Conservation (phyloP, 2,888 invertebrate genomes). For the Cryptocheilus praepositus region DNA sequence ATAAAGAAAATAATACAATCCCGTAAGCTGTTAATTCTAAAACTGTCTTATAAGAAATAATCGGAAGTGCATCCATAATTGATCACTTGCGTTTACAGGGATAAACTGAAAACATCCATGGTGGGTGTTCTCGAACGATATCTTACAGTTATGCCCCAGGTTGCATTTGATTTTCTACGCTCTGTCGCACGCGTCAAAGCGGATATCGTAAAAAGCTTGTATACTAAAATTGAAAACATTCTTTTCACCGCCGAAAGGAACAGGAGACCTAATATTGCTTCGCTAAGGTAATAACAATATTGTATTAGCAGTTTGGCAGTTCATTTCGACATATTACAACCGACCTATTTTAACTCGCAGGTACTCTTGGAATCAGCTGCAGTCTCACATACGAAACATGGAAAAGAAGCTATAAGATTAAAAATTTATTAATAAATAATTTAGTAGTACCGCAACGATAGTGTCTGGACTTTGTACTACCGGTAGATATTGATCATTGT, state of each 20-base stretch:
- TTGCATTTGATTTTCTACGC: slow-evolving; percentile 62
- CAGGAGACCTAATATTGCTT: slow-evolving; percentile 56
- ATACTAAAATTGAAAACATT: slow-evolving; percentile 56
- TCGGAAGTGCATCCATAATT: slow-evolving; percentile 8
- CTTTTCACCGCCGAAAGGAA: slow-evolving; percentile 60
- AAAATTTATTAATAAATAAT: slow-evolving; percentile 49
- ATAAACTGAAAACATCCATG: slow-evolving; percentile 55
- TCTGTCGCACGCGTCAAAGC: slow-evolving; percentile 47
- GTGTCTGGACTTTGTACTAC: slow-evolving; percentile 29
- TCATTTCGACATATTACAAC: slow-evolving; percentile 9
- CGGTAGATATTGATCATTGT: slow-evolving; percentile 18
- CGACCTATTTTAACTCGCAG: slow-evolving; percentile 31
- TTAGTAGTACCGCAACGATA: slow-evolving; percentile 27
- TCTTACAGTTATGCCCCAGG: slow-evolving; percentile 53
- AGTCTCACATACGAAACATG: slow-evolving; percentile 30
- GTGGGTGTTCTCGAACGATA: slow-evolving; percentile 52
- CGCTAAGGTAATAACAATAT: slow-evolving; percentile 60
- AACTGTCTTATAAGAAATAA: not conserved
- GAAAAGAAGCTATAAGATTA: slow-evolving; percentile 31
- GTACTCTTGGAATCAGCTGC: slow-evolving; percentile 47
- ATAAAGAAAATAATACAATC: slow-evolving; percentile 51
- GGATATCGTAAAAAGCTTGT: slow-evolving; percentile 49
- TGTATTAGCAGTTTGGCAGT: slow-evolving; percentile 13
- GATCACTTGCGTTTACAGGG: slow-evolving; percentile 49
- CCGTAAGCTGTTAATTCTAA: slow-evolving; percentile 48